phyloP scores from a whole-genome alignment of 2,113 vertebrate genomes.

The Limanda limanda region DNA sequence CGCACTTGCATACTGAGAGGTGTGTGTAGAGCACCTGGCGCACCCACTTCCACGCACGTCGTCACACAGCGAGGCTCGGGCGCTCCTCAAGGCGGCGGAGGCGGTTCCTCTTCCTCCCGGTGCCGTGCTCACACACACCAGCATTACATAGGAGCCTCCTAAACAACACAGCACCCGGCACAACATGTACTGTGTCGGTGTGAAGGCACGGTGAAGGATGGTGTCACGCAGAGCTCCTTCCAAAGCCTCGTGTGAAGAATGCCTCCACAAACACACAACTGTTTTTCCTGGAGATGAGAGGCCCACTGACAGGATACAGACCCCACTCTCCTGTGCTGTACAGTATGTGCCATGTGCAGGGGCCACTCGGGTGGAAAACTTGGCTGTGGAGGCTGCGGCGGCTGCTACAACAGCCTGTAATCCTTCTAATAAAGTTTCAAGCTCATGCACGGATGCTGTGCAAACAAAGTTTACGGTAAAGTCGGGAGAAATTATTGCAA shows the following conservation, averaged over 20 bases:
- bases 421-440: slow-evolving; percentile 17
- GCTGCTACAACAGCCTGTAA: slow-evolving; percentile 11
- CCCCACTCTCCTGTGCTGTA: slow-evolving; percentile 52
- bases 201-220: slow-evolving; percentile 29
- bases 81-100: neutral
- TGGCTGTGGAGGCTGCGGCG: neutral
- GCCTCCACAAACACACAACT: slow-evolving; percentile 52
- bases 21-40: slow-evolving; percentile 43
- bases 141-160: slow-evolving; percentile 34
- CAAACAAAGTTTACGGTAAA: neutral
- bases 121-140: slow-evolving; percentile 5
- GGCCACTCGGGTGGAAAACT: slow-evolving; percentile 47
- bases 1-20: slow-evolving; percentile 58
- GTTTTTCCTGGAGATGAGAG: slow-evolving; percentile 66
- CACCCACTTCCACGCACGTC: slow-evolving; percentile 36
- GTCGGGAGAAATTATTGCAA: neutral
- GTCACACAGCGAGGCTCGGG: slow-evolving; percentile 2
- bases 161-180: slow-evolving; percentile 23
- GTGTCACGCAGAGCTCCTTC: slow-evolving; percentile 47
- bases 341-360: slow-evolving; percentile 46
- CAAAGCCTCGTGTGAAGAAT: slow-evolving; percentile 61
- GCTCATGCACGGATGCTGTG: neutral
- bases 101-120: slow-evolving; percentile 4
- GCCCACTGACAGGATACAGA: slow-evolving; percentile 61
- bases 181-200: slow-evolving; percentile 51